Conservation (phyloP, 53 echinoderm and acorn worm genomes). For the Antedon mediterranea region DNA sequence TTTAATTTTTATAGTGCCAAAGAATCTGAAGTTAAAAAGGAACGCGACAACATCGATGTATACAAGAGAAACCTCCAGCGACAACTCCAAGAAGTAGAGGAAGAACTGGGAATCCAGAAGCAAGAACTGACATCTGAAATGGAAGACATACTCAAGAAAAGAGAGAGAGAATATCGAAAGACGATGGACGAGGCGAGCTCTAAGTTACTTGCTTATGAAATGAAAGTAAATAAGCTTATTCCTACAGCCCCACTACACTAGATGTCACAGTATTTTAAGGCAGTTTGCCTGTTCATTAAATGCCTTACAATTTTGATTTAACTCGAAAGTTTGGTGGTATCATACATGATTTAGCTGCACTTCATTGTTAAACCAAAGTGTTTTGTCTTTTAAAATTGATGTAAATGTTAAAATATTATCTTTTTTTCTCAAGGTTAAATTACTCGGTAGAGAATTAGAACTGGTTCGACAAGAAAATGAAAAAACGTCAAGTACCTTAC, state of each 20-base stretch:
- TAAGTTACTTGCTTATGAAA: slow-evolving; percentile 59
- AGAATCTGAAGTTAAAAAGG: slow-evolving; percentile 58
- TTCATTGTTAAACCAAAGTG: too few relatives aligned
- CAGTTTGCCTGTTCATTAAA: too few relatives aligned
- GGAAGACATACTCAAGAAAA: slow-evolving; percentile 62
- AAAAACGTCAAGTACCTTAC: slow-evolving; percentile 40
- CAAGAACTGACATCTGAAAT: slow-evolving; percentile 76
- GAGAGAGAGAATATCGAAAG: slow-evolving; percentile 65
- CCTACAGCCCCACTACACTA: too few relatives aligned
- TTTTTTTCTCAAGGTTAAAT: slow-evolving; percentile 41
- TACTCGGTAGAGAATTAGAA: slow-evolving; percentile 68
- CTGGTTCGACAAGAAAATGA: slow-evolving; percentile 56
- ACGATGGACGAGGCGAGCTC: slow-evolving; percentile 70
- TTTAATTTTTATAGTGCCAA: slow-evolving; percentile 29
- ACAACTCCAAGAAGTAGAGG: slow-evolving; percentile 61
- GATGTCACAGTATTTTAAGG: too few relatives aligned
- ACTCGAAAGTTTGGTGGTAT: too few relatives aligned
- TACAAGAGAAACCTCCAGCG: slow-evolving; percentile 59
- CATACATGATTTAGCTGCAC: too few relatives aligned
- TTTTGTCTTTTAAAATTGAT: too few relatives aligned
- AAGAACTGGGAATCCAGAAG: slow-evolving; percentile 86
- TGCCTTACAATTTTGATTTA: too few relatives aligned
- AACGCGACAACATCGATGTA: slow-evolving; percentile 49
- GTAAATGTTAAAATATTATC: not conserved
- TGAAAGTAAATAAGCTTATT: slow-evolving; percentile 44